Base-by-base conservation (phyloP, 92 coral and sea anemone genomes). In the Epizoanthus illoricatus region DNA sequence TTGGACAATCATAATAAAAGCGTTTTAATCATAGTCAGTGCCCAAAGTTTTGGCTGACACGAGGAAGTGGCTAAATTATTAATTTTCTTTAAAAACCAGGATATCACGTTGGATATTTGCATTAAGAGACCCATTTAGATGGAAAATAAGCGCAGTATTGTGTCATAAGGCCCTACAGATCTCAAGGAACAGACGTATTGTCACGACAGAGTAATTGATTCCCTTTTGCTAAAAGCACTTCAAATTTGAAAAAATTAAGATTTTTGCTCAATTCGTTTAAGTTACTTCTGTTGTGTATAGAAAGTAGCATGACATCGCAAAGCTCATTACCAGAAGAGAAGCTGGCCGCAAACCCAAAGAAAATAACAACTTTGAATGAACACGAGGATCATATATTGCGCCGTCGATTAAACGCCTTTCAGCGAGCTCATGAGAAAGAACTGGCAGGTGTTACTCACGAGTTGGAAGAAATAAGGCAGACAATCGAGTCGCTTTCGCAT, bases 401-500 rank as follows among this genome's bases (percentile, higher is more conserved):
- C 9, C 81, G 81, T 9, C 70, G 62, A 49, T 73, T 83, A 6
- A 47, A 66, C 84, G 57, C 80, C 13, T 82, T 64, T 43, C 81
- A 74, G 65, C 74, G 82, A 65, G 65, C 76, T 57, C 86, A 81
- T 18, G 43, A 87, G 20, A 87, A 87, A 63, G 87, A 87, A 69
- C 58, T 87, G 5, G 76, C 84, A 47, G 79, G 72, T 11, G 87
- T 83, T 7, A 23, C 85, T 19, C 65, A 80, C 71, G 71, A 84
- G 23, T 52, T 87, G 4, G 85, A 71, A 28, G 87, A 87, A 62
- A 87, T 87, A 63, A 83, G 90, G 24, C 84, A 87, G 47, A 74
- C 87, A 5, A 76, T 84, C 78, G 64, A 71, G 40, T 69, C 71
- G 15, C 68, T 84, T 2, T 65, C 80, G 5, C 75, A 65, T 20